Evolutionary conservation across 2,797 vertebrate genomes (phyloP), one percentile per base, ranked within the genome.

Genomic region (Syncerus caffer): DNA sequence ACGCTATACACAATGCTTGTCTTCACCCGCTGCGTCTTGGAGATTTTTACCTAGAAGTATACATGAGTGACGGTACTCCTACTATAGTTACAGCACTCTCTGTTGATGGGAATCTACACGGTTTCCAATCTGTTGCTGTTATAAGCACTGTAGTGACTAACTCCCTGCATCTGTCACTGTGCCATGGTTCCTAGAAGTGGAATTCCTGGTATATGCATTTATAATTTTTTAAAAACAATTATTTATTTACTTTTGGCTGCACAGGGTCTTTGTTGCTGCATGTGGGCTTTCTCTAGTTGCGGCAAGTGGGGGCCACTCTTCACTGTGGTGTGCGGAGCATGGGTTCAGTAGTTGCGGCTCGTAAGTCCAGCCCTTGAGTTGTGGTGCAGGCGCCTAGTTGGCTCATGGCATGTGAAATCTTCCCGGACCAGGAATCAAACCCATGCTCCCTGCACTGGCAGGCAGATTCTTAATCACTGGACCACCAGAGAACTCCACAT

Each of bases 121-220:
- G 14, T 45, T 78, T 92, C 31, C 29, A 79, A 29, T 11, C 64
- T 64, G n/a, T 76, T 62, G 45, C 38, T 84, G 11, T 62, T 14
- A 47, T 31, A 74, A 84, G 31, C 67, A 53, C 10, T 53, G 55
- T 64, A 29, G 6, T 82, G 51, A 85, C 25, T 58, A 64, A 50
- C 3, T 13, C 47, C 62, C 17, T 42, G 13, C 55, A n/a, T 79
- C 50, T 76, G 45, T 38, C 60, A 85, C 64, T 58, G 71, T 86
- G 53, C 23, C 17, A 4, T n/a, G 74, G 42, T 85, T 86, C 60
- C 71, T 51, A 89, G 53, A 96, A 96, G 50, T n/a, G 3, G 64
- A 25, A 58, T 60, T 86, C 51, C 23, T 79, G 38, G 27, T 71
- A 38, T 4, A n/a, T 62, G 38, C 14, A 58, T 67, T 38, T 38